phyloP scores from a whole-genome alignment of 2,113 vertebrate species.

The Sitta europaea region DNA sequence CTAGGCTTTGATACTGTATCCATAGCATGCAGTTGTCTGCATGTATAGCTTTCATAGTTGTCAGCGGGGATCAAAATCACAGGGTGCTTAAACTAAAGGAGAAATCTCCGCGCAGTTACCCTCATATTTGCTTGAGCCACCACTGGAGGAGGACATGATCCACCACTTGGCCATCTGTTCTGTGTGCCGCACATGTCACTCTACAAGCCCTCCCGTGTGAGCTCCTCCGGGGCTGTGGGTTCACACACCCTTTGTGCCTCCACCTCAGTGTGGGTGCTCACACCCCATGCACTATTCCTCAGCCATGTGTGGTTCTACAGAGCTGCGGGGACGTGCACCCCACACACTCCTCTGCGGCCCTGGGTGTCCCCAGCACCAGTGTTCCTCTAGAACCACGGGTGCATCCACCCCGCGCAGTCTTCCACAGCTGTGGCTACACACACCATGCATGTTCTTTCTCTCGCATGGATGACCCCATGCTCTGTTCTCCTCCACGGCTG shows the following conservation, averaged over 20 bases:
- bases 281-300: accelerated
- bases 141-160: slow-evolving; percentile 40
- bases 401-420: not conserved
- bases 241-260: not conserved
- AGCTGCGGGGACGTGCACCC: not conserved
- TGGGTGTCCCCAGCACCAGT: not conserved
- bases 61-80: slow-evolving; percentile 50
- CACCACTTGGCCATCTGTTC: slow-evolving; percentile 36
- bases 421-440: not conserved
- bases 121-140: slow-evolving; percentile 2
- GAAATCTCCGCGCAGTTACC: not conserved
- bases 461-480: not conserved
- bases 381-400: not conserved
- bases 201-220: accelerated
- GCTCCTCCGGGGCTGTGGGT: accelerated
- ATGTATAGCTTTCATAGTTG: slow-evolving; percentile 34
- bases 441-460: accelerated
- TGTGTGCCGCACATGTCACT: not conserved
- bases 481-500: not conserved
- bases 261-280: accelerated
- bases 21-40: not conserved
- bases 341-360: not conserved
- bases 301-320: not conserved
- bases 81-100: not conserved
- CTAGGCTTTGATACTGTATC: not conserved